Evolutionary conservation across 2,888 invertebrate species (phyloP).

Genomic region (Microdon myrmicae): DNA sequence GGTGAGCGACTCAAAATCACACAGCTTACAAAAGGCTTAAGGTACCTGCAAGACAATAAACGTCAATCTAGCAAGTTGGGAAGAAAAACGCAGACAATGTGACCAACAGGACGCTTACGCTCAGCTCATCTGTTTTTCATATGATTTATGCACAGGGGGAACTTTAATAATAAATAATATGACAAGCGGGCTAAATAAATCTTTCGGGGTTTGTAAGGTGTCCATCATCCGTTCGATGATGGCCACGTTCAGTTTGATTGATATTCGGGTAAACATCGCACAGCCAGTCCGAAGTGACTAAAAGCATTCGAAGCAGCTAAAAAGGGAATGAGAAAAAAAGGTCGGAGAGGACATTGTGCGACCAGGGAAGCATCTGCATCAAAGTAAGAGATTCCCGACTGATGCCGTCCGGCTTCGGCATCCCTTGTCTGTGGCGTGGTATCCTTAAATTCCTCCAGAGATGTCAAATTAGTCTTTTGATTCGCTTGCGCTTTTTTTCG

Average conservation of each 20-base stretch:
- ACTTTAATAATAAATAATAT: slow-evolving; percentile 63
- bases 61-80: background rate
- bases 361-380: no score
- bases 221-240: slow-evolving; percentile 56
- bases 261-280: slow-evolving; percentile 16
- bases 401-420: no score
- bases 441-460: slow-evolving; percentile 25
- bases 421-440: background rate
- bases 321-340: no score
- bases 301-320: background rate
- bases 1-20: slow-evolving; percentile 1
- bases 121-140: slow-evolving; percentile 55
- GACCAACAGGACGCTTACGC: background rate
- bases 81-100: no score
- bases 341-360: no score
- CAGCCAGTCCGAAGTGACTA: background rate
- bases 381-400: no score
- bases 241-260: slow-evolving; percentile 16
- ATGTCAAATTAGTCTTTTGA: slow-evolving; percentile 38
- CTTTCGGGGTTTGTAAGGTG: slow-evolving; percentile 59
- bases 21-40: background rate
- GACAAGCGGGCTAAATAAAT: slow-evolving; percentile 56
- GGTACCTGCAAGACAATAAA: background rate
- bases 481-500: slow-evolving; percentile 19
- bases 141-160: slow-evolving; percentile 62